These are phyloP conservation scores for Callipepla californica DNA, from an alignment of 2,113 vertebrate species.

Conservation along the genomic window DNA sequence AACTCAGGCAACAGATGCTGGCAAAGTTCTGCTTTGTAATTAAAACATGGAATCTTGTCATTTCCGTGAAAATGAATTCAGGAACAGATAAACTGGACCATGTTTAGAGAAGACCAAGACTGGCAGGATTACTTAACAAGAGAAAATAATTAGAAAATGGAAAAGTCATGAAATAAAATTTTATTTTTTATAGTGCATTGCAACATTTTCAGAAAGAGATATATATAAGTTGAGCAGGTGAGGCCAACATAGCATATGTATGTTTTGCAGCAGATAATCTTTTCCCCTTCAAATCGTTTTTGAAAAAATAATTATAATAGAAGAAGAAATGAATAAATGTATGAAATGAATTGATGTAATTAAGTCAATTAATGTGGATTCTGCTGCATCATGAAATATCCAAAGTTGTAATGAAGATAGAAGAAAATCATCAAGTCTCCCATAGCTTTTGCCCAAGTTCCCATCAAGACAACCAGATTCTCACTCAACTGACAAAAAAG, in stretches of 20 bases:
- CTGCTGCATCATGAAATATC: not conserved
- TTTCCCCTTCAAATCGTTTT: not conserved
- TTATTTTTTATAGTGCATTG: not conserved
- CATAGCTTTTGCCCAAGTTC: not conserved
- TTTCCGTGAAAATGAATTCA: not conserved
- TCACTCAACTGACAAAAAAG: not conserved
- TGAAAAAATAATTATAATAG: not conserved
- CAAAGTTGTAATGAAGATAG: not conserved
- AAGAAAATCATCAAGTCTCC: not conserved
- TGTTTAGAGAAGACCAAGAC: not conserved
- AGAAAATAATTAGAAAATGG: not conserved
- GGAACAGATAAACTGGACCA: not conserved
- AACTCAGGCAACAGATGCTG: not conserved
- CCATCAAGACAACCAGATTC: not conserved
- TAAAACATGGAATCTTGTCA: not conserved
- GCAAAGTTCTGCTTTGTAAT: not conserved
- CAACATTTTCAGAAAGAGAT: not conserved
- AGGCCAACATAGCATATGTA: not conserved
- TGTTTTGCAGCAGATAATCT: not conserved
- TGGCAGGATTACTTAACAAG: not conserved
- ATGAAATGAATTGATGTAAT: not conserved
- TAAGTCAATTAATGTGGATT: not conserved
- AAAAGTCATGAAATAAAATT: not conserved
- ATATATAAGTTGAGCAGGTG: fast-evolving
- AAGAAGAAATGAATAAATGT: not conserved